Base-by-base conservation (phyloP, 92 coral and sea anemone genomes). In the Siderastrea radians region DNA sequence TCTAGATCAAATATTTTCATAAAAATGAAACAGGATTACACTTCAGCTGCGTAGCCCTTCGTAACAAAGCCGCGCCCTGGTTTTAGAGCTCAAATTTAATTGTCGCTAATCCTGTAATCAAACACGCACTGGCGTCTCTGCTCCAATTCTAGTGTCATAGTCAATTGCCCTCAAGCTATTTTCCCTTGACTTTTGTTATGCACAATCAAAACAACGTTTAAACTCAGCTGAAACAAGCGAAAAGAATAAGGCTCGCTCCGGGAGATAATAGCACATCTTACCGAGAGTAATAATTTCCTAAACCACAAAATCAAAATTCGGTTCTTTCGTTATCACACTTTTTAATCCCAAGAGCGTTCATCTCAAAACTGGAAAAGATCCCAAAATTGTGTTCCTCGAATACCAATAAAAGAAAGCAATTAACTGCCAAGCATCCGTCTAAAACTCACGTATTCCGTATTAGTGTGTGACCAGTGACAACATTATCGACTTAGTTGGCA, bases 141-240 rank as follows among this genome's bases (percentile, higher is more conserved):
- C 72, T 73, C 10, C 43, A 62, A 60, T 65, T 59, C 51, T 46
- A 38, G 38, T 59, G 80, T 26, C 64, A 13, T 73, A 74, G 49
- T 73, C 48, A 84, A 84, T 63, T 84, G 73, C 61, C 80, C 81
- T 68, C 69, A 55, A 70, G 86, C 78, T 16, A 52, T 71, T 47
- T 45, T 51, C 74, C 62, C 58, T 62, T 62, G 60, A 59, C 72
- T 84, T 84, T 60, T 74, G 87, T 63, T 44, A 61, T 38, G 60
- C 73, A 73, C 44, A 72, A 64, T 63, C 87, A 84, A 84, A 84
- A 84, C 86, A 82, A 82, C 70, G 78, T 70, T n/a, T 16, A 82
- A 82, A 82, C 49, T 82, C 78, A 57, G 86, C 78, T 69, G 86
- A 82, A 58, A 49, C 81, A 84, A 74, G 73, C 74, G 59, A 60